phyloP scores from a whole-genome alignment of 2,888 invertebrate species.

The Arctia plantaginis region DNA sequence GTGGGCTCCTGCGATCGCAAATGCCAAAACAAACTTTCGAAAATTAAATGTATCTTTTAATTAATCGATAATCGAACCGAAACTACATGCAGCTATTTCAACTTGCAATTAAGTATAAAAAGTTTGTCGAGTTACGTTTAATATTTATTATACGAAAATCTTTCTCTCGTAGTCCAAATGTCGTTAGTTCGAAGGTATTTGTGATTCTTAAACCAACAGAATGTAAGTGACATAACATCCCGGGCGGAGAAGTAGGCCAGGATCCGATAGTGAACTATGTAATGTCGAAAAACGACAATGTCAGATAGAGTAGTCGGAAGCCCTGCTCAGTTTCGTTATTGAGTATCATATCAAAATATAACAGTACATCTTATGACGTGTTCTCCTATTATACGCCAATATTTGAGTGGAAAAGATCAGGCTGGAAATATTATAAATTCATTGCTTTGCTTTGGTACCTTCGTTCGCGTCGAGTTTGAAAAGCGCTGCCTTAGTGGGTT shows the following conservation, averaged over 20 bases:
- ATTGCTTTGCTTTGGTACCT: no score
- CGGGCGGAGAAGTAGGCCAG: constrained; percentile 47
- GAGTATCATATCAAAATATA: background rate
- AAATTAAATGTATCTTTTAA: constrained; percentile 14
- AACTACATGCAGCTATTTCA: background rate
- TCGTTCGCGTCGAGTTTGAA: no score
- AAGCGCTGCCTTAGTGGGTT: no score
- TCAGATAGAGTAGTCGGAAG: background rate
- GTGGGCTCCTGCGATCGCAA: constrained; percentile 22
- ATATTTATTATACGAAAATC: background rate
- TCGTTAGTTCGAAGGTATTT: constrained; percentile 66
- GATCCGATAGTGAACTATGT: constrained; percentile 27
- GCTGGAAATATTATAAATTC: no score
- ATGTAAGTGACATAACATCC: constrained; percentile 58
- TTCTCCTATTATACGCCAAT: background rate
- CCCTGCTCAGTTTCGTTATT: background rate
- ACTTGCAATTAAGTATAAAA: background rate
- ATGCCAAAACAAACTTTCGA: constrained; percentile 27
- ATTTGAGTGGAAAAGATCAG: background rate
- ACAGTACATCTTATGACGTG: background rate
- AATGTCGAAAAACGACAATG: background rate
- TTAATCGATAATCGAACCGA: background rate
- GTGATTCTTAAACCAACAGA: constrained; percentile 70
- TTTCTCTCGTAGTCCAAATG: constrained; percentile 39
- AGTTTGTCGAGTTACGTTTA: background rate